These are phyloP conservation scores for Philotrypesis tridentata DNA, from an alignment of 1,140 invertebrate genomes.

Conservation along the genomic window DNA sequence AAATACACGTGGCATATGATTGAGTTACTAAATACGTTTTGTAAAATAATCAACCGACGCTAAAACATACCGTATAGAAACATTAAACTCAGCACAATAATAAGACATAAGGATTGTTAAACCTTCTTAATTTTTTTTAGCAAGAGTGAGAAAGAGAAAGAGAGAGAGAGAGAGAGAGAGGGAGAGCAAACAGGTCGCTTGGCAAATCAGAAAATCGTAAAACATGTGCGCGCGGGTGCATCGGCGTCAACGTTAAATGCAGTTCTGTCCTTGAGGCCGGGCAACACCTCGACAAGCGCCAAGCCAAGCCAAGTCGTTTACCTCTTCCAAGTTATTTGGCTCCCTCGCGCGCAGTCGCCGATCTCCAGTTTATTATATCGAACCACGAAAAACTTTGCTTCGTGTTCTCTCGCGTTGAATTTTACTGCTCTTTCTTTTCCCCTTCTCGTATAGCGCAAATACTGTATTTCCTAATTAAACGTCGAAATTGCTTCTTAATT, in stretches of 20 bases:
- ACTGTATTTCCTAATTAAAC: too few species aligned
- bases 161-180: background rate
- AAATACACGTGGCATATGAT: too few species aligned
- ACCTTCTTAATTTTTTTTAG: too few species aligned
- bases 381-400: background rate
- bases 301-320: slow-evolving; percentile 60
- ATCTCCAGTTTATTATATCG: background rate
- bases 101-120: too few species aligned
- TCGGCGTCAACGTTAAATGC: background rate
- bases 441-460: too few species aligned
- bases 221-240: background rate
- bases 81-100: too few species aligned
- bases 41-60: too few species aligned
- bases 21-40: too few species aligned
- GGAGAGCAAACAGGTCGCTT: background rate
- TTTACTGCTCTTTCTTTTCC: too few species aligned
- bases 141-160: too few species aligned
- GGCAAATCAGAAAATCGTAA: background rate
- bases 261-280: slow-evolving; percentile 26
- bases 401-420: background rate
- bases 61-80: too few species aligned
- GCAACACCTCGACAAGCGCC: slow-evolving; percentile 20
- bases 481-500: too few species aligned
- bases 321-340: slow-evolving; percentile 62
- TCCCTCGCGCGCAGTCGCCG: slow-evolving; percentile 14